These are phyloP conservation scores for Zelostemma sp. DNA, from an alignment of 1,140 invertebrate genomes.

Conservation along the genomic window DNA sequence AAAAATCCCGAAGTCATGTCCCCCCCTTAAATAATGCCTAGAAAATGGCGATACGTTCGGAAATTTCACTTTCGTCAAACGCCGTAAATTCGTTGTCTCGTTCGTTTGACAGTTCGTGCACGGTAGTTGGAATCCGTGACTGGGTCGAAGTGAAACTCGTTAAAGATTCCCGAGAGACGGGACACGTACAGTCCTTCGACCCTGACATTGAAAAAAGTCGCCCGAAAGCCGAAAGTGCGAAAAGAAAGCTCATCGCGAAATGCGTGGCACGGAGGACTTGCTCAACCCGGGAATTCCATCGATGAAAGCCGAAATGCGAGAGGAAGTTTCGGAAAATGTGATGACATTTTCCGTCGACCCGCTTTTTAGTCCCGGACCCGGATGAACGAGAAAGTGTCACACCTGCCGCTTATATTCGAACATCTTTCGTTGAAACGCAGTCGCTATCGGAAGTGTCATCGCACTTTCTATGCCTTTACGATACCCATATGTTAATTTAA, in stretches of 20 bases:
- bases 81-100: slow-evolving; percentile 12
- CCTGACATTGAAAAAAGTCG: slow-evolving; percentile 53
- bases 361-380: slow-evolving; percentile 43
- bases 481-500: slow-evolving; percentile 36
- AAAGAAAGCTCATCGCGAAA: slow-evolving; percentile 55
- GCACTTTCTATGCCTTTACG: slow-evolving; percentile 45
- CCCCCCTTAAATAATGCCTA: no score
- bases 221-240: slow-evolving; percentile 53
- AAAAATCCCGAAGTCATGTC: no score
- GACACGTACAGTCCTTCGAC: slow-evolving; percentile 33
- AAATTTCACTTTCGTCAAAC: slow-evolving; percentile 34
- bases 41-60: slow-evolving; percentile 11
- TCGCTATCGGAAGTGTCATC: slow-evolving; percentile 24
- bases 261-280: slow-evolving; percentile 20
- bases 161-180: slow-evolving; percentile 20
- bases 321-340: not conserved
- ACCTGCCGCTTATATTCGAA: slow-evolving; percentile 40
- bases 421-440: slow-evolving; percentile 42
- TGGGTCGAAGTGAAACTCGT: slow-evolving; percentile 54
- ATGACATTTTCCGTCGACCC: slow-evolving; percentile 17
- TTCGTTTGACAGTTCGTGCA: slow-evolving; percentile 6
- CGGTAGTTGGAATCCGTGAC: no score
- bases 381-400: slow-evolving; percentile 50
- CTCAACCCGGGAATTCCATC: not conserved
- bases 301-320: not conserved